Base-by-base conservation (phyloP, 2,888 invertebrate species). In the Mechanitis mazaeus region DNA sequence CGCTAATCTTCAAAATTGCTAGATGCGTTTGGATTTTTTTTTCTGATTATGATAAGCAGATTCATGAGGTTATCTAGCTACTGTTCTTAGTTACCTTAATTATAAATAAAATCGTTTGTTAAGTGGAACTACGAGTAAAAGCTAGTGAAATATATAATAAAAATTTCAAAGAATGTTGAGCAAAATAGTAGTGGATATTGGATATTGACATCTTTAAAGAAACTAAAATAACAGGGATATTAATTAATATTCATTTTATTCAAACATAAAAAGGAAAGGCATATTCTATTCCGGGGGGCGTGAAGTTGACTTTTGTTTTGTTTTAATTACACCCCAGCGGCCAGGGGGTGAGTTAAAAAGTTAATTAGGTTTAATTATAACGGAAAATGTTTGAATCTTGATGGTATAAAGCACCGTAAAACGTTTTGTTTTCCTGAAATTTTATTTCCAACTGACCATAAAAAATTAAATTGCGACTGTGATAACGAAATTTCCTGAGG, bases 331-430 rank as follows among this genome's bases (percentile, higher is more conserved):
- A 77, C 83, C 75, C 78, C 66, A 67, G 76, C 71, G 78, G 75
- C 76, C 72, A 20, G 72, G 73, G 71, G 70, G 72, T 69, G 75
- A 84, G 80, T 80, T 80, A 83, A 85, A 85, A 86, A 85, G 84
- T 83, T 85, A 85, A 84, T 85, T 85, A 84, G 83, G 79, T 84
- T 82, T 80, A 85, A 86, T 86, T 86, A 84, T 86, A 80, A 84
- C 72, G 68, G 69, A 75, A 75, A 70, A 71, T 70, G 71, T 75
- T 74, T 72, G 74, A 72, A 73, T 77, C 76, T 74, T 71, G 74
- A 74, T 75, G 75, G 69, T 68, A 72, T 71, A 70, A 74, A 74
- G 70, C 66, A 65, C 66, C 71, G 69, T 61, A 63, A 71, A 64
- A 63, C 63, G 66, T 59, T 67, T 65, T 55, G 33, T 65, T 56